These are phyloP conservation scores for Lymantria dispar DNA, from an alignment of 2,888 invertebrate genomes.

Conservation along the genomic window DNA sequence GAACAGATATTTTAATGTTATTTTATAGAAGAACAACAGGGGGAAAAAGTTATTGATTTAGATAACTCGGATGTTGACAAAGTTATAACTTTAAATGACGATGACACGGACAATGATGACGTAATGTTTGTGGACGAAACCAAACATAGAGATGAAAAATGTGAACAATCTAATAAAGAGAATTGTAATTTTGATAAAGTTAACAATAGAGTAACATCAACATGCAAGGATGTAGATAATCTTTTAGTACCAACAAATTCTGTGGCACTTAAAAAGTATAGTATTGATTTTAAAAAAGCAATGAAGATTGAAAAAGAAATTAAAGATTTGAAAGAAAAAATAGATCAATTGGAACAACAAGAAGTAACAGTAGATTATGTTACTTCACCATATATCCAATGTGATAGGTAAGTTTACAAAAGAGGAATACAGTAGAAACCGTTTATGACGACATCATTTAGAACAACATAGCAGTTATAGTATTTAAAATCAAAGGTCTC, in stretches of 20 bases:
- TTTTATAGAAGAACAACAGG: neutral
- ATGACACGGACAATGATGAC: constrained; percentile 11
- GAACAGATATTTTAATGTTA: neutral
- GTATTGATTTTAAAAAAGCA: neutral
- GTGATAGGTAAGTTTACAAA: constrained; percentile 4
- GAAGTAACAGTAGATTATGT: constrained; percentile 40
- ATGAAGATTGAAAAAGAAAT: constrained; percentile 40
- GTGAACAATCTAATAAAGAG: constrained; percentile 11
- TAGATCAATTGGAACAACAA: constrained; percentile 41
- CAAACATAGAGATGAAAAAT: constrained; percentile 2
- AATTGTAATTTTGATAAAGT: neutral
- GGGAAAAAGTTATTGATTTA: constrained; percentile 23
- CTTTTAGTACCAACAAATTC: constrained; percentile 12
- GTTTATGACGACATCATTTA: too few relatives aligned
- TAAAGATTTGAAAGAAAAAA: constrained; percentile 26
- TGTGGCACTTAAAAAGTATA: neutral
- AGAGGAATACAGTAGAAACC: too few relatives aligned
- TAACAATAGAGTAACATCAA: neutral
- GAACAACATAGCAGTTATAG: too few relatives aligned
- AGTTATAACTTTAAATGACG: constrained; percentile 22
- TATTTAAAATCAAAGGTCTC: too few relatives aligned
- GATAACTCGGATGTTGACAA: constrained; percentile 25
- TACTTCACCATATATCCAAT: constrained; percentile 7
- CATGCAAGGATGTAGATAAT: neutral
- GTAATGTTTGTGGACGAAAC: neutral